phyloP scores from a whole-genome alignment of 2,113 vertebrate species.

The Tympanuchus pallidicinctus region DNA sequence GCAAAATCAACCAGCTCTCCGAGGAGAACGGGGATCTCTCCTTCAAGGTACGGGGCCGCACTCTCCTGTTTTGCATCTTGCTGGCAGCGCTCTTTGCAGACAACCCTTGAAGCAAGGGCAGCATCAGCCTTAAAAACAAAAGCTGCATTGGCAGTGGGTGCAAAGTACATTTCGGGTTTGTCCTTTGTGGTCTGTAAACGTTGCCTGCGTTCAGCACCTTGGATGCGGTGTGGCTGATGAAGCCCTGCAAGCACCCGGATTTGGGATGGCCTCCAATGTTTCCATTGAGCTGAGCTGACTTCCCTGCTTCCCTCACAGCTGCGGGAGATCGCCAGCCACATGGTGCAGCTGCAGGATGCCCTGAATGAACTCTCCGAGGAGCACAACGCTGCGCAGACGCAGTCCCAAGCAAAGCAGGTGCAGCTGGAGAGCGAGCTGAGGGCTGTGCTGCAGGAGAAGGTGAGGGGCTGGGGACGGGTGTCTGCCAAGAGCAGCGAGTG shows the following conservation, averaged over 20 bases:
- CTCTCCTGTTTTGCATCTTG: background rate
- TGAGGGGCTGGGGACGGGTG: constrained; percentile 19
- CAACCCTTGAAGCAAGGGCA: background rate
- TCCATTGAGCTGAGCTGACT: background rate
- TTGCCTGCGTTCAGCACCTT: background rate
- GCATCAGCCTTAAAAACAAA: background rate
- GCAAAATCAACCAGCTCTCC: constrained; percentile 84
- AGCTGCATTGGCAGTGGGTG: background rate
- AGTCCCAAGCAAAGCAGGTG: constrained; percentile 71
- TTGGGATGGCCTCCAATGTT: background rate
- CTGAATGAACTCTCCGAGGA: constrained; percentile 81
- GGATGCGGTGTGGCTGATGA: background rate
- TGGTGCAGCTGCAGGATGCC: constrained; percentile 81
- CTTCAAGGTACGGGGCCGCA: constrained; percentile 78
- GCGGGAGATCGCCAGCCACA: constrained; percentile 80
- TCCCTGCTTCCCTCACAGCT: constrained; percentile 70
- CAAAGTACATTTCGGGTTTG: background rate
- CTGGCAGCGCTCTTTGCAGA: background rate
- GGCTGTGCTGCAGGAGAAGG: constrained; percentile 84
- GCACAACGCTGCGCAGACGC: constrained; percentile 74
- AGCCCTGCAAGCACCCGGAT: background rate
- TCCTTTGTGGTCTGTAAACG: background rate
- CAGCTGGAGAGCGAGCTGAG: constrained; percentile 81
- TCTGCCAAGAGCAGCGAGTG: background rate
- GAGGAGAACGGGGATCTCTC: constrained; percentile 91